These are phyloP conservation scores for Chironomus riparius DNA, from an alignment of 2,888 invertebrate species.

Conservation along the genomic window DNA sequence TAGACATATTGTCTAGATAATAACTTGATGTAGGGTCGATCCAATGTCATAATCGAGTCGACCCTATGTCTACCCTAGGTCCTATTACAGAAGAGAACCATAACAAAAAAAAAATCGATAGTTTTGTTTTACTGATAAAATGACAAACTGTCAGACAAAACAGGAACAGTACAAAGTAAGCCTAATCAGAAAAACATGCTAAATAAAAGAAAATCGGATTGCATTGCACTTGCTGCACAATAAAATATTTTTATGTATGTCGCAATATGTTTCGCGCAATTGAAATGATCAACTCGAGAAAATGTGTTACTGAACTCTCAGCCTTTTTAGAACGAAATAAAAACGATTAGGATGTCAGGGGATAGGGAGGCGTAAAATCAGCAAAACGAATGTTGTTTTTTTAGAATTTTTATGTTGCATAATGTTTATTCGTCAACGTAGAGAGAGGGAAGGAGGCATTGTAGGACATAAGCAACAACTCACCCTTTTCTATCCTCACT, in stretches of 20 bases:
- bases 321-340: neutral
- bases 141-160: no score
- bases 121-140: no score
- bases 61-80: no score
- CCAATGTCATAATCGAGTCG: no score
- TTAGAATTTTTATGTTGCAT: conserved; percentile 14
- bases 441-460: neutral
- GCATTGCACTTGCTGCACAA: conserved; percentile 15
- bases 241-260: conserved; percentile 23
- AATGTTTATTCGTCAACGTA: neutral
- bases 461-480: neutral
- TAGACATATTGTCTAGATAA: no score
- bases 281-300: conserved; percentile 13
- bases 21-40: no score
- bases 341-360: neutral
- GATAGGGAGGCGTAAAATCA: conserved; percentile 16
- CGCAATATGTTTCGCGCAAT: conserved; percentile 21
- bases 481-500: neutral
- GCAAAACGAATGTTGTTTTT: conserved; percentile 8
- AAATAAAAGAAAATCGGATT: no score
- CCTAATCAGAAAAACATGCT: no score
- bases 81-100: no score
- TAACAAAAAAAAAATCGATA: no score
- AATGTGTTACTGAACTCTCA: conserved; percentile 3
- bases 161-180: no score